A percentile compares a stretch with the other conserved stretches of the same genome.
Conservation (phyloP, 2,888 invertebrate species). For the Ecdyonurus torrentis region DNA sequence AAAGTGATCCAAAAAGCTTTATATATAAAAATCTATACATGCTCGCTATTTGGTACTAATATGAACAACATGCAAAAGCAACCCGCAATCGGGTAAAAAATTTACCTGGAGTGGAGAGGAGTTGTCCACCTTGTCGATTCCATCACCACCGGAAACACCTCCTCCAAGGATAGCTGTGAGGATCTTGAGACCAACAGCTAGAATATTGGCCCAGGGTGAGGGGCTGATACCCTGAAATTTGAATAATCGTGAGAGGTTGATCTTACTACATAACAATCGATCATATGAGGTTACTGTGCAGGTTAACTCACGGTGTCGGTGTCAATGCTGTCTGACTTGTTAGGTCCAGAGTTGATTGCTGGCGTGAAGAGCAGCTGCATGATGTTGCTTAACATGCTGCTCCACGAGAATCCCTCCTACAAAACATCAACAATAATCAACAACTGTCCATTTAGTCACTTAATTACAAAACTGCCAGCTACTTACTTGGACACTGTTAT, state of each 20-base stretch:
- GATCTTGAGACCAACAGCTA: constrained; percentile 73
- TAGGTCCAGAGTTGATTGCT: constrained; percentile 45
- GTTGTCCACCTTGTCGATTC: constrained; percentile 82
- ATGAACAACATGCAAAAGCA: background rate
- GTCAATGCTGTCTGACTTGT: constrained; percentile 48
- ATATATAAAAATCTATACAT: too few species aligned
- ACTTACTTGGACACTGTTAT: constrained; percentile 52
- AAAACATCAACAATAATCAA: too few species aligned
- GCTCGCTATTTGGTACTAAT: too few species aligned
- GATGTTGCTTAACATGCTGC: constrained; percentile 68
- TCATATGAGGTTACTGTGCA: too few species aligned
- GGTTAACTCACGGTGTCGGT: constrained; percentile 11
- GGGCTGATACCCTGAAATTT: constrained; percentile 27
- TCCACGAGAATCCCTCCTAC: constrained; percentile 60
- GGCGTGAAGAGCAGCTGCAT: constrained; percentile 76
- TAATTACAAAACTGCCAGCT: background rate
- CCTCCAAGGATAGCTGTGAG: constrained; percentile 69
- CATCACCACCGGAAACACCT: constrained; percentile 52
- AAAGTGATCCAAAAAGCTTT: too few species aligned
- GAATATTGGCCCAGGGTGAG: constrained; percentile 76
- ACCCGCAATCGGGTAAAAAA: background rate
- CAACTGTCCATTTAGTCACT: too few species aligned
- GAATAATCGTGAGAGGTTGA: background rate
- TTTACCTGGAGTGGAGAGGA: constrained; percentile 70
- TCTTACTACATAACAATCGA: too few species aligned